A percentile compares a stretch with the other conserved stretches of the same genome.
Evolutionary conservation across 2,113 vertebrate genomes (phyloP).

Genomic region (Parotia lawesii): DNA sequence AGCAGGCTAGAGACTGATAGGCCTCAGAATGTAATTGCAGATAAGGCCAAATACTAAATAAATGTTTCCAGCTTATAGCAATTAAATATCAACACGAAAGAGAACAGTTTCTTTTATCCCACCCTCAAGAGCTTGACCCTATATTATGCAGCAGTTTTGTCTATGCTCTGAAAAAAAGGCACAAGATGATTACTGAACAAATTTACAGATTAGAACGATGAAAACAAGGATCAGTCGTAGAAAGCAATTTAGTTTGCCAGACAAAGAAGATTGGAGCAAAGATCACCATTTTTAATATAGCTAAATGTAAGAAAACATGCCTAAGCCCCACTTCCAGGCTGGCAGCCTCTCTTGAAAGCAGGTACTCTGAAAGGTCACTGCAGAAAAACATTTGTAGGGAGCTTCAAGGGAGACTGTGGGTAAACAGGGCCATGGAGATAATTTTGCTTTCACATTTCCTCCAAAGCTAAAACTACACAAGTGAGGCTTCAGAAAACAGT

Average conservation of each 20-base stretch:
- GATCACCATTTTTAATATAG: slow-evolving; percentile 42
- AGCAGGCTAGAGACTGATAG: slow-evolving; percentile 21
- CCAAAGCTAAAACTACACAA: slow-evolving; percentile 44
- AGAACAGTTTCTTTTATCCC: neutral
- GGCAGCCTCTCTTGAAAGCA: neutral
- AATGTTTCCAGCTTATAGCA: slow-evolving; percentile 35
- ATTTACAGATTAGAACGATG: slow-evolving; percentile 32
- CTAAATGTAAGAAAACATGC: slow-evolving; percentile 23
- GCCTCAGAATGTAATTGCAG: slow-evolving; percentile 27
- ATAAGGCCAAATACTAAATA: slow-evolving; percentile 30
- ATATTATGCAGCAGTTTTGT: neutral
- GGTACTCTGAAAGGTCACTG: slow-evolving; percentile 12
- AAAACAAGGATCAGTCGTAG: slow-evolving; percentile 18
- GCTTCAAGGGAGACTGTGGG: neutral
- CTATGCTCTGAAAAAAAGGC: neutral
- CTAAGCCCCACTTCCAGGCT: neutral
- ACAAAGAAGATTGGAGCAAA: slow-evolving; percentile 23
- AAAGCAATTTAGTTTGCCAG: slow-evolving; percentile 2
- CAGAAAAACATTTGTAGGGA: slow-evolving; percentile 24
- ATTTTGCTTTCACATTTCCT: slow-evolving; percentile 38
- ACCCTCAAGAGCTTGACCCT: slow-evolving; percentile 18
- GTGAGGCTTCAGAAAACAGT: neutral
- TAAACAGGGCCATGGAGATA: neutral
- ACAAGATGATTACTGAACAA: slow-evolving; percentile 13
- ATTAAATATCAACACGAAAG: slow-evolving; percentile 43